Percentiles rank a stretch among this genome's conserved stretches.
Conservation (phyloP, 2,888 invertebrate species). For the Eupithecia tripunctaria region DNA sequence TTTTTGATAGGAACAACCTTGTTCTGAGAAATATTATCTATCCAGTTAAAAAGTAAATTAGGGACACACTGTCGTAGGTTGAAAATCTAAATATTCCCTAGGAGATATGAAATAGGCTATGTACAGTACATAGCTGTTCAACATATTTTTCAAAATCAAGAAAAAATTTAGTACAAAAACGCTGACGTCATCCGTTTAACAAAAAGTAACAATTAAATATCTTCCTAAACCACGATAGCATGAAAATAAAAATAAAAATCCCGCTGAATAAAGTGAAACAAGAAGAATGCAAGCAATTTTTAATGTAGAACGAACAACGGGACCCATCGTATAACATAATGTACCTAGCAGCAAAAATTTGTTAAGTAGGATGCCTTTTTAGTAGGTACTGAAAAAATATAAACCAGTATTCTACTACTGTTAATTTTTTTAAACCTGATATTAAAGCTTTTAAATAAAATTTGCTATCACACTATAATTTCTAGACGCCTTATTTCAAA, state of each 20-base stretch:
- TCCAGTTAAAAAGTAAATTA: background rate
- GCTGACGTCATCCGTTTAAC: background rate
- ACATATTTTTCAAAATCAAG: background rate
- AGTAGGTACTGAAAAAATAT: background rate
- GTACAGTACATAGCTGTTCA: background rate
- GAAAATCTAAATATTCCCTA: too few relatives aligned
- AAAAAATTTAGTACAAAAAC: background rate
- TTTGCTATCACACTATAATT: too few relatives aligned
- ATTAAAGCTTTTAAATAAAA: background rate
- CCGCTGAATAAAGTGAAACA: constrained; percentile 72
- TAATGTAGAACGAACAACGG: constrained; percentile 73
- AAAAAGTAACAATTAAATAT: constrained; percentile 68
- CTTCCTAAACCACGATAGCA: constrained; percentile 59
- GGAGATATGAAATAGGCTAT: background rate
- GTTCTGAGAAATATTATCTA: background rate
- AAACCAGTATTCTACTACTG: background rate
- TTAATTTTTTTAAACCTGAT: background rate
- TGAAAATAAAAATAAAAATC: constrained; percentile 68
- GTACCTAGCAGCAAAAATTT: constrained; percentile 52
- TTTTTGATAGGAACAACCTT: background rate
- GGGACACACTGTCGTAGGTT: background rate
- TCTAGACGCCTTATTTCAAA: too few relatives aligned
- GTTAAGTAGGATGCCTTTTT: background rate
- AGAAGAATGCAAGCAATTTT: constrained; percentile 82
- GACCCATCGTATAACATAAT: constrained; percentile 66